These are phyloP conservation scores for Unio pictorum DNA, from an alignment of 2,888 invertebrate genomes.

Conservation along the genomic window DNA sequence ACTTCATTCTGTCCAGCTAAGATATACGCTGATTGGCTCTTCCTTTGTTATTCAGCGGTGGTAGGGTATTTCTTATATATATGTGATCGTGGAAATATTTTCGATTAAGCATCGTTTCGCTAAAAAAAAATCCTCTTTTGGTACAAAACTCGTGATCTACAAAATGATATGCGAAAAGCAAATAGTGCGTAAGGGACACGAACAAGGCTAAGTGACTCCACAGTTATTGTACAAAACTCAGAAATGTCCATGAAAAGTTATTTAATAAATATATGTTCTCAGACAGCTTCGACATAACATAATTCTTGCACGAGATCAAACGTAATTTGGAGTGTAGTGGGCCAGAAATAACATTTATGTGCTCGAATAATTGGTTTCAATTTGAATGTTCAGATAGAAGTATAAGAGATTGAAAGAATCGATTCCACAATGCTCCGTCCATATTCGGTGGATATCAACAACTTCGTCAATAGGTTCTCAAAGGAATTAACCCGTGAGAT, in stretches of 20 bases:
- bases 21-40: no score
- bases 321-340: slow-evolving; percentile 54
- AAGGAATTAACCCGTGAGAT: slow-evolving; percentile 52
- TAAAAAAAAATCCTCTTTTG: no score
- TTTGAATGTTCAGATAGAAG: slow-evolving; percentile 60
- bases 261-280: slow-evolving; percentile 39
- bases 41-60: no score
- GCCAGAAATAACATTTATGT: slow-evolving; percentile 56
- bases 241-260: slow-evolving; percentile 28
- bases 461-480: slow-evolving; percentile 59
- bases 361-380: slow-evolving; percentile 55
- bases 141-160: slow-evolving; percentile 18
- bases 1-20: no score
- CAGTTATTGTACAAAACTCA: slow-evolving; percentile 10
- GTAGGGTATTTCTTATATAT: no score
- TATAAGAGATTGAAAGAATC: slow-evolving; percentile 57
- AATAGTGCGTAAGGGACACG: slow-evolving; percentile 18
- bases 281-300: slow-evolving; percentile 54
- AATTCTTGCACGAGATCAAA: slow-evolving; percentile 57
- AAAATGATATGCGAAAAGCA: slow-evolving; percentile 9
- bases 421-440: slow-evolving; percentile 48
- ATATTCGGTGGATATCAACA: slow-evolving; percentile 61
- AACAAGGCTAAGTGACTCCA: slow-evolving; percentile 8
- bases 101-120: no score
- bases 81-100: no score